Evolutionary conservation across 2,888 invertebrate species (phyloP).

Genomic region (Agriopis aurantiaria): DNA sequence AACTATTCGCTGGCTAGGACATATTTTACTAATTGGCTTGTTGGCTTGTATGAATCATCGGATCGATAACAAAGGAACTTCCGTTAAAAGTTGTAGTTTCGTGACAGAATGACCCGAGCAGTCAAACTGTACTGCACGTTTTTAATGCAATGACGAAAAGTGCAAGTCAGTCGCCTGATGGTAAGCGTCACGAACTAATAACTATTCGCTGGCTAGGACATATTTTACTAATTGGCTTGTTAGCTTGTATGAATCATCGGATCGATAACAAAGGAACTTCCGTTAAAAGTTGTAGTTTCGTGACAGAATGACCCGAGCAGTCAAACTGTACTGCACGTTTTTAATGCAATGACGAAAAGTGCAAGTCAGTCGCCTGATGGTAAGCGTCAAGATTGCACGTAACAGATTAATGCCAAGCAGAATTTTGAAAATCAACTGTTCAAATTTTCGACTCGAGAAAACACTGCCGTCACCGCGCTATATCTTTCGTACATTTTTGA

Average conservation of each 20-base stretch:
- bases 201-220: background rate
- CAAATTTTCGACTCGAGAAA: too few species aligned
- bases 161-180: too few species aligned
- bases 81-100: constrained; percentile 11
- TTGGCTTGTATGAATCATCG: constrained; percentile 6
- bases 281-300: constrained; percentile 12
- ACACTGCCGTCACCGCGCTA: too few species aligned
- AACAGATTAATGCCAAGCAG: too few species aligned
- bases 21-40: background rate
- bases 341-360: too few species aligned
- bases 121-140: background rate
- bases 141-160: too few species aligned
- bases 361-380: too few species aligned
- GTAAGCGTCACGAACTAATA: background rate
- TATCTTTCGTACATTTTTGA: too few species aligned
- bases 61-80: constrained; percentile 11
- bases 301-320: background rate
- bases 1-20: background rate
- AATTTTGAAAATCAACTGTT: too few species aligned
- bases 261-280: constrained; percentile 11
- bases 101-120: background rate
- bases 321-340: background rate
- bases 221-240: background rate
- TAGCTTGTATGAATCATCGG: constrained; percentile 4
- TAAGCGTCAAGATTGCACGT: too few species aligned